These are phyloP conservation scores for Carollia perspicillata DNA, from an alignment of 2,113 vertebrate genomes.

Conservation along the genomic window DNA sequence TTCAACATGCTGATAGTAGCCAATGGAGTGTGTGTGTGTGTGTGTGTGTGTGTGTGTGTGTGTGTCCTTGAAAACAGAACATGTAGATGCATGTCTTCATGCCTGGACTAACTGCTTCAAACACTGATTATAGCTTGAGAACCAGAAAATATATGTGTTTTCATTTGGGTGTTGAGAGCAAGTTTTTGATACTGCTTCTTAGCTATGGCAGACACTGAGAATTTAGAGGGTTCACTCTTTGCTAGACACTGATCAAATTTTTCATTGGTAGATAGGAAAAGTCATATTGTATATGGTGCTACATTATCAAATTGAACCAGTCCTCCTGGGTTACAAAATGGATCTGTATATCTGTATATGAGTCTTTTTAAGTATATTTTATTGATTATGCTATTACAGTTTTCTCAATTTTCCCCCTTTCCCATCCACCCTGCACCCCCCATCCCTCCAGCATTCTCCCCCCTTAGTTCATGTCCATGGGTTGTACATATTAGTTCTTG, in stretches of 20 bases:
- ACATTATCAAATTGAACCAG: not conserved
- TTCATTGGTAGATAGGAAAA: not conserved
- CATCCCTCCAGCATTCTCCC: no score
- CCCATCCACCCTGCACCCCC: no score
- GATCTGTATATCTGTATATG: not conserved
- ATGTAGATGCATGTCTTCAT: conserved; percentile 58
- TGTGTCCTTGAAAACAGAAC: conserved; percentile 50
- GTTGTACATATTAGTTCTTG: no score
- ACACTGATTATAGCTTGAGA: conserved; percentile 35
- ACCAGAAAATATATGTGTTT: conserved; percentile 49
- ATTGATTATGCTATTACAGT: no score
- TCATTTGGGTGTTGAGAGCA: not conserved
- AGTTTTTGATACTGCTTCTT: not conserved
- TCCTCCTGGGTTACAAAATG: not conserved
- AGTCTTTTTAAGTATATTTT: not conserved
- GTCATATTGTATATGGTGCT: not conserved
- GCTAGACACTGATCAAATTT: not conserved
- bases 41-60: conserved; percentile 35
- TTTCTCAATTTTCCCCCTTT: no score
- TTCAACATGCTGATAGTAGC: conserved; percentile 42
- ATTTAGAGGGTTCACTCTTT: not conserved
- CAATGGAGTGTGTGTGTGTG: conserved; percentile 5
- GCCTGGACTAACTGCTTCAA: conserved; percentile 36
- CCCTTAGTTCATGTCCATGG: no score
- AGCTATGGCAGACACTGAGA: not conserved